Percentiles rank a stretch among this genome's conserved stretches.
Conservation (phyloP, 2,113 vertebrate genomes). For the Albula glossodonta region DNA sequence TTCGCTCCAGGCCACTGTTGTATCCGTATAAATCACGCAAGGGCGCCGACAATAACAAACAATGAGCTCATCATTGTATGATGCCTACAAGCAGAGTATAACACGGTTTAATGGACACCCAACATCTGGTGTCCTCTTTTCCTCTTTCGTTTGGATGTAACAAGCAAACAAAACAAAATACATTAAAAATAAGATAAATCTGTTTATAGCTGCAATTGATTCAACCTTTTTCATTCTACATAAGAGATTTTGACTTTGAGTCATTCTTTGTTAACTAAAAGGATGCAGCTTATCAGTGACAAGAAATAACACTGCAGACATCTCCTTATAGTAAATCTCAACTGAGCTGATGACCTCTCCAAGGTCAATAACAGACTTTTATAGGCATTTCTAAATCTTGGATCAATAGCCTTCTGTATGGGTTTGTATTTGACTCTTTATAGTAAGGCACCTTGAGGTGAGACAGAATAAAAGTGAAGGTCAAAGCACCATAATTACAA, state of each 20-base stretch:
- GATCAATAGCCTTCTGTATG: background rate
- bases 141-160: background rate
- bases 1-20: background rate
- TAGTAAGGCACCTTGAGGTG: background rate
- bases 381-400: background rate
- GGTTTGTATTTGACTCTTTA: too few relatives aligned
- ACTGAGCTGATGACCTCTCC: background rate
- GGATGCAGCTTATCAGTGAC: background rate
- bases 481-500: background rate
- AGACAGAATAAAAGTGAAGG: background rate
- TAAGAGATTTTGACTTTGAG: background rate
- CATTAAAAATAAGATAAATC: too few relatives aligned
- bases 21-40: background rate
- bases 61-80: background rate
- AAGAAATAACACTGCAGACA: background rate
- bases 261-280: background rate
- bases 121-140: background rate
- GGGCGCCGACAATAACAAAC: background rate
- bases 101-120: background rate
- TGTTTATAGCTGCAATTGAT: background rate
- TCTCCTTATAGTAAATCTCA: too few relatives aligned
- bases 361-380: background rate
- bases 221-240: background rate
- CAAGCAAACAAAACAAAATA: background rate
- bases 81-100: background rate